A percentile compares a stretch with the other conserved stretches of the same genome.
These are phyloP conservation scores for Dermolepida albohirtum DNA, from an alignment of 2,888 invertebrate genomes.

Conservation along the genomic window DNA sequence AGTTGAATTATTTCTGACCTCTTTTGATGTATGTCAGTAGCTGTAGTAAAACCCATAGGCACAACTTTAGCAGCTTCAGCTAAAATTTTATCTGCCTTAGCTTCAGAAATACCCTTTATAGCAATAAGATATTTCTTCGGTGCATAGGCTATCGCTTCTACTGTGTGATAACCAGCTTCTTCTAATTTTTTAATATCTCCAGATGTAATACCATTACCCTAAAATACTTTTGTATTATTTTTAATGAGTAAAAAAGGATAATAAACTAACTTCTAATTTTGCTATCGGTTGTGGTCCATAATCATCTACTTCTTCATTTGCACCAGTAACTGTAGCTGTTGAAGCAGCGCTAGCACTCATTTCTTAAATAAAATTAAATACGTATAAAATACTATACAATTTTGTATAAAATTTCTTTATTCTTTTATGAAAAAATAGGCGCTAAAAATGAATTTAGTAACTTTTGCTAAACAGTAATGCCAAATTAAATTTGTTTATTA, in stretches of 20 bases:
- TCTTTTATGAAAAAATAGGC: too few species aligned
- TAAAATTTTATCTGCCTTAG: slow-evolving; percentile 95
- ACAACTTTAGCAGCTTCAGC: slow-evolving; percentile 92
- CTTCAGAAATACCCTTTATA: slow-evolving; percentile 97
- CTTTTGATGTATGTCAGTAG: slow-evolving; percentile 95
- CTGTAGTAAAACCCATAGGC: slow-evolving; percentile 98
- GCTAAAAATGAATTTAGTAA: too few species aligned
- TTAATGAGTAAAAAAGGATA: slow-evolving; percentile 7
- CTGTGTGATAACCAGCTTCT: slow-evolving; percentile 94
- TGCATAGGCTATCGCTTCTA: slow-evolving; percentile 95
- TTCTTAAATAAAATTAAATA: slow-evolving; percentile 1
- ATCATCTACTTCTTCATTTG: slow-evolving; percentile 73
- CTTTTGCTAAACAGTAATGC: too few species aligned
- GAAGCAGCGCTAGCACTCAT: slow-evolving; percentile 43
- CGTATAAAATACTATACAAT: background rate
- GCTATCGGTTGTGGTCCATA: slow-evolving; percentile 78
- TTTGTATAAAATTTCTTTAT: background rate
- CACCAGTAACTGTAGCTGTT: slow-evolving; percentile 22
- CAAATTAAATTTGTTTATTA: too few species aligned
- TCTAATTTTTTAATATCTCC: slow-evolving; percentile 93
- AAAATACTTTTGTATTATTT: slow-evolving; percentile 47
- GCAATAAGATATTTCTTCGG: slow-evolving; percentile 90
- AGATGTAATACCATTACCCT: slow-evolving; percentile 92
- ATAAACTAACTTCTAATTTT: slow-evolving; percentile 75
- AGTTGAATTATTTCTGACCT: slow-evolving; percentile 95